These are phyloP conservation scores for Drosophila nasuta DNA, from an alignment of 1,140 invertebrate species.

Conservation along the genomic window DNA sequence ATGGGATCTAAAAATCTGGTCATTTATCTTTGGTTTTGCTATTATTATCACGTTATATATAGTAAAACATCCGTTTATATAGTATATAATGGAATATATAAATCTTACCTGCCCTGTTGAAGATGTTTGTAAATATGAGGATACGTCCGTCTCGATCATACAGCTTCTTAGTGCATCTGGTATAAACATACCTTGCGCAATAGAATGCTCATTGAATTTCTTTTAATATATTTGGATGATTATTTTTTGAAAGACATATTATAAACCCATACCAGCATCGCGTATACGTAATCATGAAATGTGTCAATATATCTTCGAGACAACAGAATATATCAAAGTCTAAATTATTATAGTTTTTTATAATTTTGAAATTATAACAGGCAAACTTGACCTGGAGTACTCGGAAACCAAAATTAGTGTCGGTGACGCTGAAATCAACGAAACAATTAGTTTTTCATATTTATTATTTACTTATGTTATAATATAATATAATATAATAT, in stretches of 20 bases:
- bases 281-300: too few species aligned
- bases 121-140: conserved; percentile 92
- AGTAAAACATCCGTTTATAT: not conserved
- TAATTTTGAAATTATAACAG: too few species aligned
- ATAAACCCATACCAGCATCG: too few species aligned
- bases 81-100: not conserved
- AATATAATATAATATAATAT: not conserved
- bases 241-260: not conserved
- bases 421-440: not conserved
- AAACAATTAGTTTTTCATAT: not conserved
- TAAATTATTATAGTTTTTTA: too few species aligned
- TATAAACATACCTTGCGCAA: conserved; percentile 90
- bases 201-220: conserved; percentile 54
- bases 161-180: conserved; percentile 92
- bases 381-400: too few species aligned
- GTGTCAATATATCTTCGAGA: too few species aligned
- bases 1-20: not conserved
- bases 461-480: not conserved
- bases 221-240: conserved; percentile 18
- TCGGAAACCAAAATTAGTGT: not conserved
- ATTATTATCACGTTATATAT: too few species aligned
- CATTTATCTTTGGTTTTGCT: not conserved
- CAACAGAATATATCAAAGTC: too few species aligned
- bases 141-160: conserved; percentile 94
- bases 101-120: conserved; percentile 91